Base-by-base conservation (phyloP, 2,888 invertebrate species). In the Xylota segnis region DNA sequence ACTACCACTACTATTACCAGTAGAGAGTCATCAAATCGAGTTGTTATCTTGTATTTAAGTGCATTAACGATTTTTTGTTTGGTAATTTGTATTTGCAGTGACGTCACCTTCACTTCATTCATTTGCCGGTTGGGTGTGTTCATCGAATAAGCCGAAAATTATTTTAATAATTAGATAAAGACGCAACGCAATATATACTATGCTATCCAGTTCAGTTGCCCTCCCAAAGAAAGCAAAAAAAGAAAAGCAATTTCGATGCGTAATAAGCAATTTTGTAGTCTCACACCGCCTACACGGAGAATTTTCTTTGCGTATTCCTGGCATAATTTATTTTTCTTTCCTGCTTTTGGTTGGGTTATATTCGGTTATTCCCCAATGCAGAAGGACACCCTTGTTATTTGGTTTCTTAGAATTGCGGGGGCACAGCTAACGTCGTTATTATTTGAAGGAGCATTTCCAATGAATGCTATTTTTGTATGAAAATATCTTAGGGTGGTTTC, bases 61-160 rank as follows among this genome's bases (percentile, higher is more conserved):
- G 79, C 79, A 84, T 70, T 61, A 65, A 52, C 59, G 45, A 65
- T 45, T 54, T 56, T 52, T 54, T 10, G 37, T 37, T 79, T 68
- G 63, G 37, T 70, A 43, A 74, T 83, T 84, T 75, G n/a, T 23
- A 23, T 23, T 23, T 23, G 10, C 27, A 75, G 74, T 84, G 84
- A 84, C 84, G 84, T 84, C 84, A 84, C 59, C 70, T 16, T 79
- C 84, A 84, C 58, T n/a, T n/a, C 70, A 18, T n/a, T 47, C 27
- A 43, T 59, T 66, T 27, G 43, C 58, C 83, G 74, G 79, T 72
- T 63, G 78, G 78, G 78, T 78, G 78, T 78, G 78, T 78, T 78
- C 78, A 75, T 27, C 56, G 34, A 45, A 54, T 65, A 34, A 23
- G 14, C 5, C 12, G 56, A 27, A 43, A 77, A 40, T 32, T 59